phyloP scores from a whole-genome alignment of 2,797 vertebrate species.

The Xyrichtys novacula region DNA sequence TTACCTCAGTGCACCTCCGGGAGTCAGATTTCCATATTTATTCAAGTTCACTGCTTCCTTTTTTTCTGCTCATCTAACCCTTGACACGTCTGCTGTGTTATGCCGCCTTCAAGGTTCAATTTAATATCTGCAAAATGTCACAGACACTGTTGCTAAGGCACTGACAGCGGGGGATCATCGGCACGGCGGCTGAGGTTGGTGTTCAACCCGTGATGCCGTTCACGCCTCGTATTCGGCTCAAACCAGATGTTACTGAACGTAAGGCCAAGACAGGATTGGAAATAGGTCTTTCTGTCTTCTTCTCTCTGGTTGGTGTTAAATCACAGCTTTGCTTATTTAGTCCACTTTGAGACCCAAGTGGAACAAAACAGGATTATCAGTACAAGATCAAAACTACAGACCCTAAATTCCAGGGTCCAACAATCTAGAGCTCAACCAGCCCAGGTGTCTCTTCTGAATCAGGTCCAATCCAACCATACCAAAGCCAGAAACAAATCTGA shows the following conservation, averaged over 20 bases:
- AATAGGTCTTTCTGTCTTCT: no score
- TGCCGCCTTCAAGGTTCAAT: not conserved
- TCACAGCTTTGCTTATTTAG: no score
- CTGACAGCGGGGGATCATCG: not conserved
- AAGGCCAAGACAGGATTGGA: not conserved
- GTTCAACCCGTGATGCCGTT: not conserved
- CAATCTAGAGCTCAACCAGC: no score
- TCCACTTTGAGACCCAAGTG: no score
- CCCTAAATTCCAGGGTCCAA: no score
- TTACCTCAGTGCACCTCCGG: not conserved
- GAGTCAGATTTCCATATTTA: not conserved
- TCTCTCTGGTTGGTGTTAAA: no score
- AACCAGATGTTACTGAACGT: not conserved
- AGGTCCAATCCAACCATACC: not conserved
- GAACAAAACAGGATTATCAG: no score
- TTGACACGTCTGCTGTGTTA: not conserved
- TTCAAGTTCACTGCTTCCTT: not conserved
- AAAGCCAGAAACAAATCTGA: not conserved
- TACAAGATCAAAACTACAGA: no score
- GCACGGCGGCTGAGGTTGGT: not conserved
- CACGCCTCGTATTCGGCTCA: not conserved
- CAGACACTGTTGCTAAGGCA: not conserved
- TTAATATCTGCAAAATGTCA: constrained; percentile 11
- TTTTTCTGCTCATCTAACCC: not conserved
- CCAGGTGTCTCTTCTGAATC: not conserved